Evolutionary conservation across 2,888 invertebrate species (phyloP).

Genomic region (Chrysomela aeneicollis): DNA sequence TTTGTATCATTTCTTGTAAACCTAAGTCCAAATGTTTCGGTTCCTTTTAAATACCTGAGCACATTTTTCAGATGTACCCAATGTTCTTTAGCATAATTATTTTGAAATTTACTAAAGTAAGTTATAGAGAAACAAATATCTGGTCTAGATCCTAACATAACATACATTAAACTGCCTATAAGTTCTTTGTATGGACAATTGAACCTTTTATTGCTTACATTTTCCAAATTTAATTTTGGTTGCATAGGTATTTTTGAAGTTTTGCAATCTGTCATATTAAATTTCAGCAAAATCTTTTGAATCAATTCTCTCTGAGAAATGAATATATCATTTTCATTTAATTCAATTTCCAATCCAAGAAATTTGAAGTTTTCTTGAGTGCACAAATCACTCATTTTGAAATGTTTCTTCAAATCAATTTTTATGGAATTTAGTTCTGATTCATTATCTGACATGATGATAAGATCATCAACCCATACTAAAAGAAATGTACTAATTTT

Average conservation of each 20-base stretch:
- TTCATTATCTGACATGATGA: conserved; percentile 20
- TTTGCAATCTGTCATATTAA: conserved; percentile 23
- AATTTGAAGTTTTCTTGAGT: conserved; percentile 7
- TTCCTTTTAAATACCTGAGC: conserved; percentile 23
- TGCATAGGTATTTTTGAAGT: conserved; percentile 15
- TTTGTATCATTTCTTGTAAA: conserved; percentile 14
- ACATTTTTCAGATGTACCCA: conserved; percentile 30
- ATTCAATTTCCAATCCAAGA: conserved; percentile 19
- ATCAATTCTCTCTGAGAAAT: conserved; percentile 15
- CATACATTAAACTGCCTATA: conserved; percentile 37
- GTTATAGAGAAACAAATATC: conserved; percentile 36
- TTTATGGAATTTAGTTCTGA: conserved; percentile 9
- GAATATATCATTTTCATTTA: background rate
- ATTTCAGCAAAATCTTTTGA: conserved; percentile 12
- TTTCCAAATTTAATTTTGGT: conserved; percentile 19
- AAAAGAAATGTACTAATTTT: conserved; percentile 19
- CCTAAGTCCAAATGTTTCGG: conserved; percentile 28
- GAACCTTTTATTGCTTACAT: background rate
- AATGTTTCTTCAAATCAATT: conserved; percentile 8
- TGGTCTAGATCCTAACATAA: conserved; percentile 36
- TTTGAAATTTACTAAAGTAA: conserved; percentile 40
- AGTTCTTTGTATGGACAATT: conserved; percentile 27
- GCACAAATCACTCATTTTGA: conserved; percentile 11
- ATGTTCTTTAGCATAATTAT: conserved; percentile 28
- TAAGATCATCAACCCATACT: conserved; percentile 27